Base-by-base conservation (phyloP, 2,888 invertebrate genomes). In the Polyommatus iphigenia region DNA sequence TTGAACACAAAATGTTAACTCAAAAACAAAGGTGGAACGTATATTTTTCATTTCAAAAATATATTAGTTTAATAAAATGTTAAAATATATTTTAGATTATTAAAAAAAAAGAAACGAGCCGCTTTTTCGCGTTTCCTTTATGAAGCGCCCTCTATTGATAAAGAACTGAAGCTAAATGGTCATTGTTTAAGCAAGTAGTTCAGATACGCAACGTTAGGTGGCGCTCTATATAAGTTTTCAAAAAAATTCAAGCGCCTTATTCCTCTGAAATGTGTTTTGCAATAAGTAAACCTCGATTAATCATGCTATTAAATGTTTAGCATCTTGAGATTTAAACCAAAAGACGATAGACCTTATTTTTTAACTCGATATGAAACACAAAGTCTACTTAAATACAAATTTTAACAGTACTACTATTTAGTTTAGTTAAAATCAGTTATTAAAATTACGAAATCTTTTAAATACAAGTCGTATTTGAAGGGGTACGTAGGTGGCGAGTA, bases 401-500 rank as follows among this genome's bases (percentile, higher is more conserved):
- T 46, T 46, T 13, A 46, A 46, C 10, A 46, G 46, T 36, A 36
- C 41, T 41, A 41, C 6, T 32, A 32, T 32, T 36, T 36, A 41
- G 10, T 46, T 54, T 18, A 18, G 54, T 18, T 54, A 54, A 54
- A 54, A 54, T 54, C 54, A 54, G 18, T 54, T 18, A 54, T 54
- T 54, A 54, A 1, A 18, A 54, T 54, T 54, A 54, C 15, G 54
- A 54, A 54, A 54, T 54, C 54, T 5, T 62, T 24, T 13, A 62
- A 62, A 24, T 24, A 62, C 20, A 20, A 10, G 54, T 54, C 13
- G 8, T 50, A 29, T 15, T 50, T 46, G 7, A 46, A 78, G 59
- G 32, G 62, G 57, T 71, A 73, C 62, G 81, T 82, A 82, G 83
- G 82, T 80, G 82, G 81, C 20, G 73, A 81, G 80, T 82, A 81